These are phyloP conservation scores for Neomorphus geoffroyi DNA, from an alignment of 2,797 vertebrate species.

Conservation along the genomic window DNA sequence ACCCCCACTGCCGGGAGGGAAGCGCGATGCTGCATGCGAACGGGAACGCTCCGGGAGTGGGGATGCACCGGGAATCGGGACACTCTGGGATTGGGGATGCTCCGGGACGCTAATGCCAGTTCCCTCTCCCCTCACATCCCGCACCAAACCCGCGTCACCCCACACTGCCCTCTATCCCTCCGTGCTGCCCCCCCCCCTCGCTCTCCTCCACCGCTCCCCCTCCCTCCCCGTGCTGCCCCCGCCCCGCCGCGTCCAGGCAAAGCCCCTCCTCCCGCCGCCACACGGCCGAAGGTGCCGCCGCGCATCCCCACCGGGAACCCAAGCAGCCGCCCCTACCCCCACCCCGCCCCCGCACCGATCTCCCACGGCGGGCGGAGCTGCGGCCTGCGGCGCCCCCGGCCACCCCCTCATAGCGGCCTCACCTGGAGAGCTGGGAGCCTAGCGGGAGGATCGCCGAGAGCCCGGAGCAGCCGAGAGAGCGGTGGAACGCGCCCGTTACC, in stretches of 20 bases:
- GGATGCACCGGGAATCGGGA: no score
- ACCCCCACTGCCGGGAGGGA: no score
- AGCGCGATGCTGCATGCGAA: background rate
- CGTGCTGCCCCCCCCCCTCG: no score
- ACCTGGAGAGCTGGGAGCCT: accelerated
- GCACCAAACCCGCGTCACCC: no score
- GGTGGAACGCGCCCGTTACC: conserved; percentile 4
- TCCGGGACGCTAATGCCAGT: no score
- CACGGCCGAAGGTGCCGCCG: background rate
- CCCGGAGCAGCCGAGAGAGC: background rate
- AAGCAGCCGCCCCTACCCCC: background rate
- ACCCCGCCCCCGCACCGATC: background rate
- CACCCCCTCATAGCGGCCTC: no score
- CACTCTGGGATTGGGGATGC: no score
- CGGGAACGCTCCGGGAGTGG: background rate
- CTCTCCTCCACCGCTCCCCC: background rate
- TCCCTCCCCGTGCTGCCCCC: background rate
- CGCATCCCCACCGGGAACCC: background rate
- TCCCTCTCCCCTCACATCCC: no score
- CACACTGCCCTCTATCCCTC: no score
- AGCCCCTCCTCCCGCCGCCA: background rate
- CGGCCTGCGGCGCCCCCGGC: background rate
- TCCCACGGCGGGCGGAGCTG: background rate
- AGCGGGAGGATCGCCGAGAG: background rate
- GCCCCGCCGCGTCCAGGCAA: background rate